These are phyloP conservation scores for Lucinisca nassula DNA, from an alignment of 2,888 invertebrate species.

Conservation along the genomic window DNA sequence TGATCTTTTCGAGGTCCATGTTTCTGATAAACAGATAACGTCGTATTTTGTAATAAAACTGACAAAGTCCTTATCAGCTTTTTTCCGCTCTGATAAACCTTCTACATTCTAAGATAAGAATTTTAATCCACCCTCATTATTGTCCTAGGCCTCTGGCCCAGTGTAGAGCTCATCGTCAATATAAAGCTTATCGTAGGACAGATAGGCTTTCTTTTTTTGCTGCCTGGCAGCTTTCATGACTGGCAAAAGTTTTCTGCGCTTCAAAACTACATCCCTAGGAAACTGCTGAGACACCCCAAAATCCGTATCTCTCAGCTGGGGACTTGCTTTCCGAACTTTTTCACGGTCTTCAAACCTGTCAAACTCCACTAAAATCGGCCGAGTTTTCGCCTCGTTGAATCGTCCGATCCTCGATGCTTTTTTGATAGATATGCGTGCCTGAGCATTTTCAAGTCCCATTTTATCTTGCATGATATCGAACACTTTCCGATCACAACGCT, in stretches of 20 bases:
- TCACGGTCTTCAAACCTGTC: neutral
- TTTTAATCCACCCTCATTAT: neutral
- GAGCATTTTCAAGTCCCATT: neutral
- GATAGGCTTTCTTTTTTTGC: neutral
- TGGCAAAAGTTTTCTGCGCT: neutral
- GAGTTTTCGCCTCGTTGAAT: neutral
- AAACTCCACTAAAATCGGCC: neutral
- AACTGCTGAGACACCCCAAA: neutral
- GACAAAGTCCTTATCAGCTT: neutral
- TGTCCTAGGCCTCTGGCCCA: neutral
- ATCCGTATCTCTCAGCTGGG: neutral
- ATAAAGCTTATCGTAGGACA: neutral
- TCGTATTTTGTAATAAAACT: conserved; percentile 10
- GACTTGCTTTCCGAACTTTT: neutral
- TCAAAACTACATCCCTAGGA: neutral
- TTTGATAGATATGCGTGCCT: neutral
- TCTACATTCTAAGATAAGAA: conserved; percentile 21
- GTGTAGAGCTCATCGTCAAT: neutral
- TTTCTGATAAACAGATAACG: conserved; percentile 25
- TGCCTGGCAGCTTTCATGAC: neutral
- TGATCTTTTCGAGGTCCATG: conserved; percentile 8
- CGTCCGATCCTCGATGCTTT: neutral
- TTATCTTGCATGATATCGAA: neutral
- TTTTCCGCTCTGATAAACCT: conserved; percentile 7
- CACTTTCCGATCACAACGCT: neutral